Conservation (phyloP, 2,113 vertebrate genomes). For the Neomonachus schauinslandi region DNA sequence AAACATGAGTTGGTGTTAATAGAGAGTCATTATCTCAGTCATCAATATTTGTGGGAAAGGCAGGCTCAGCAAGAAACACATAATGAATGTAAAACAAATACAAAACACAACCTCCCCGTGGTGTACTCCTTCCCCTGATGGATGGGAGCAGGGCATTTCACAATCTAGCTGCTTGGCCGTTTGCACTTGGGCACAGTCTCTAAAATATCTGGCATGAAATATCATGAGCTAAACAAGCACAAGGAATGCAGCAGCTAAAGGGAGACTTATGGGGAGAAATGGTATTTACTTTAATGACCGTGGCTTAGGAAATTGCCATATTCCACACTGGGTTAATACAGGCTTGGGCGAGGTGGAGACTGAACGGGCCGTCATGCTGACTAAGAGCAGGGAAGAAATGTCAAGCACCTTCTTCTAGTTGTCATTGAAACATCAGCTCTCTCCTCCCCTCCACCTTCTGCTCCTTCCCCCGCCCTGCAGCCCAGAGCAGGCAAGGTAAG, state of each 20-base stretch:
- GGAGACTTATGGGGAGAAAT: constrained; percentile 74
- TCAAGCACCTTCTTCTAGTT: constrained; percentile 61
- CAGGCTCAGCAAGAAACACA: constrained; percentile 68
- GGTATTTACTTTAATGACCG: constrained; percentile 81
- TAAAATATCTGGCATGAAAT: constrained; percentile 71
- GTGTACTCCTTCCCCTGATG: constrained; percentile 64
- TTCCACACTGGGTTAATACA: constrained; percentile 73
- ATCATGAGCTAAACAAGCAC: constrained; percentile 73
- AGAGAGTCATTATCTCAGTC: constrained; percentile 67
- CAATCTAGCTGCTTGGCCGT: constrained; percentile 57
- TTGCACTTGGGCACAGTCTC: constrained; percentile 67
- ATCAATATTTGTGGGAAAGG: constrained; percentile 77
- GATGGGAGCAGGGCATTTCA: constrained; percentile 53
- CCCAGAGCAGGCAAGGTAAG: constrained; percentile 34
- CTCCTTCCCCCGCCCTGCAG: constrained; percentile 45
- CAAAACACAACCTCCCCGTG: constrained; percentile 60
- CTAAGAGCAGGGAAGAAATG: constrained; percentile 68
- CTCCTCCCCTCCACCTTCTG: neutral
- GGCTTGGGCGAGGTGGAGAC: constrained; percentile 65
- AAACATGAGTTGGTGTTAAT: constrained; percentile 59
- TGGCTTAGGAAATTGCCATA: constrained; percentile 76
- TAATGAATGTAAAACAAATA: constrained; percentile 70
- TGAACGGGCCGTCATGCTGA: accelerated
- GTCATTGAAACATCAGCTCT: constrained; percentile 37
- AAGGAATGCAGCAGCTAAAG: constrained; percentile 53